Conservation (phyloP, 2,888 invertebrate genomes). For the Margaritifera margaritifera region DNA sequence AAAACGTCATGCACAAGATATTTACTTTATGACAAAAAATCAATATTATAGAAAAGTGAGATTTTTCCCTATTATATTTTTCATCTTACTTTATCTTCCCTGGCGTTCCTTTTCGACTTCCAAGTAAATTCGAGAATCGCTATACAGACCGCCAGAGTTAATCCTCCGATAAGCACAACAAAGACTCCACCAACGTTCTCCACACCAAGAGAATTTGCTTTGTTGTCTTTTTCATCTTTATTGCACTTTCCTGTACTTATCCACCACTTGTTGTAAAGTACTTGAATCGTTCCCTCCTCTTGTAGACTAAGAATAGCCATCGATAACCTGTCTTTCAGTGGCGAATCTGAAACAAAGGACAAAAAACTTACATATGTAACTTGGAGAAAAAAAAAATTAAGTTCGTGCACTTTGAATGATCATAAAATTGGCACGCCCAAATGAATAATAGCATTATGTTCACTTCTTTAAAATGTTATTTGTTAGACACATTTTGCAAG, state of each 20-base stretch:
- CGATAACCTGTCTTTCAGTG: slow-evolving; percentile 97
- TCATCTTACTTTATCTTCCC: slow-evolving; percentile 62
- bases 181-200: slow-evolving; percentile 95
- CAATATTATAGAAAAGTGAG: not conserved
- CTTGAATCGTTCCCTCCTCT: slow-evolving; percentile 91
- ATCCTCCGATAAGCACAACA: slow-evolving; percentile 93
- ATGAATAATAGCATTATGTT: too few relatives aligned
- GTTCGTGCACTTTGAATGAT: too few relatives aligned
- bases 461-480: too few relatives aligned
- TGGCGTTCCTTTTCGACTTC: slow-evolving; percentile 67
- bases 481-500: too few relatives aligned
- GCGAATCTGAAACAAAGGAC: slow-evolving; percentile 79
- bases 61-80: too few relatives aligned
- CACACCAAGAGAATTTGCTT: slow-evolving; percentile 90
- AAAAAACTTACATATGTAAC: not conserved
- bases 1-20: too few relatives aligned
- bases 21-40: too few relatives aligned
- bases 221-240: slow-evolving; percentile 83
- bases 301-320: slow-evolving; percentile 95
- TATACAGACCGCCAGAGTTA: slow-evolving; percentile 91
- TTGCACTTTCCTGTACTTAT: slow-evolving; percentile 62
- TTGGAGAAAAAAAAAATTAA: too few relatives aligned
- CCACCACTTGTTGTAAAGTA: slow-evolving; percentile 97
- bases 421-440: too few relatives aligned
- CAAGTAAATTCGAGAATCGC: slow-evolving; percentile 89